Base-by-base conservation (phyloP, 2,113 vertebrate genomes). In the Leucosticte australis region DNA sequence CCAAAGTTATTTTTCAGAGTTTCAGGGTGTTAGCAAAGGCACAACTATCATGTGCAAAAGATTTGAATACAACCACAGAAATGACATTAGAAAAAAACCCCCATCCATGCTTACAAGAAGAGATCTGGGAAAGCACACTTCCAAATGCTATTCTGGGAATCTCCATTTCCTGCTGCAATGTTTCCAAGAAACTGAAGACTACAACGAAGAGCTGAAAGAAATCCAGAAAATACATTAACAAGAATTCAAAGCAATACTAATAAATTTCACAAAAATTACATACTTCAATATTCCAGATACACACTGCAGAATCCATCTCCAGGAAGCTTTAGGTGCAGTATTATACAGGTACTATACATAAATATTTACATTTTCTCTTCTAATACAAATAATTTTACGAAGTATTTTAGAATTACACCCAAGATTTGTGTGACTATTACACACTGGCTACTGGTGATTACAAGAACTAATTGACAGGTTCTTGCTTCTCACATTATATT, bases 121-220 rank as follows among this genome's bases (percentile, higher is more conserved):
- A 98, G 96, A 52, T 98, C 98, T 89, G 98, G 98, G 94, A 98
- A 98, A 64, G 97, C 96, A 60, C 95, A 97, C 83, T 97, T 98
- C 98, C 98, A 99, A 77, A 99, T 98, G 47, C 97, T 97, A 49
- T 98, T 97, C 98, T 99, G 99, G 82, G 98, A 99, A 57, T 97
- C 97, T 90, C 97, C 97, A 80, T 99, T 99, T 96, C 98, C 99
- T 39, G 99, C 98, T 30, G 98, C 98, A 27, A 99, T 20, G 67
- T 99, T 99, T 95, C 99, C 99, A 62, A 99, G 98, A 97, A 99
- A 99, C 96, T 99, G 99, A 77, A 99, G 98, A 89, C 99, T 98
- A 95, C 99, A 99, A 69, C 98, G 98, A 81, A 99, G 97, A 79
- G 98, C 99, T 99, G 97, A 92, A 90, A 95, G 39, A 80, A 74